Evolutionary conservation across 2,113 vertebrate species (phyloP).

Genomic region (Rhipidura dahli): DNA sequence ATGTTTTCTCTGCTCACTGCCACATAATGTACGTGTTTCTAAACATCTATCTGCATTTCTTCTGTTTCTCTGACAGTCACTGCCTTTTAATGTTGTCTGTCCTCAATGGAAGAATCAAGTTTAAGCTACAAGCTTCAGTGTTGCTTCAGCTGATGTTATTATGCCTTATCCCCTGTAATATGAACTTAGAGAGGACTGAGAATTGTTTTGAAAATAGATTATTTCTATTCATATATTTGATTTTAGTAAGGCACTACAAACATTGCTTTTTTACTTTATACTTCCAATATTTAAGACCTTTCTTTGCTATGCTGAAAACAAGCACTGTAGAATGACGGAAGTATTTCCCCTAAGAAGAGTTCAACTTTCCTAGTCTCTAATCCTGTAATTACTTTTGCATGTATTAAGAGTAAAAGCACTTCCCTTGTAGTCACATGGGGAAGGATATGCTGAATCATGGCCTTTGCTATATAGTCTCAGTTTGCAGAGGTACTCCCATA

Average conservation of each 20-base stretch:
- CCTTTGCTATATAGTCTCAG: background rate
- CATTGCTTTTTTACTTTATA: background rate
- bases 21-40: background rate
- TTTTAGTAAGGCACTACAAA: background rate
- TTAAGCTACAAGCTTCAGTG: background rate
- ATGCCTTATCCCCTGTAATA: background rate
- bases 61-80: background rate
- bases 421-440: background rate
- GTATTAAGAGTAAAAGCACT: background rate
- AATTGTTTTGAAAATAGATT: background rate
- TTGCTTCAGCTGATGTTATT: background rate
- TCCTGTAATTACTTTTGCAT: background rate
- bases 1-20: background rate
- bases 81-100: background rate
- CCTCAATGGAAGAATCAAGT: background rate
- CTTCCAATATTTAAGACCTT: background rate
- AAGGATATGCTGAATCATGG: background rate
- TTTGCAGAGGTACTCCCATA: background rate
- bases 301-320: background rate
- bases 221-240: background rate
- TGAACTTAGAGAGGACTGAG: background rate
- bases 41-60: conserved; percentile 10
- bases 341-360: background rate
- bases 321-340: background rate
- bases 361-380: background rate